phyloP scores from a whole-genome alignment of 2,888 invertebrate genomes.

The Scaptomyza parva region DNA sequence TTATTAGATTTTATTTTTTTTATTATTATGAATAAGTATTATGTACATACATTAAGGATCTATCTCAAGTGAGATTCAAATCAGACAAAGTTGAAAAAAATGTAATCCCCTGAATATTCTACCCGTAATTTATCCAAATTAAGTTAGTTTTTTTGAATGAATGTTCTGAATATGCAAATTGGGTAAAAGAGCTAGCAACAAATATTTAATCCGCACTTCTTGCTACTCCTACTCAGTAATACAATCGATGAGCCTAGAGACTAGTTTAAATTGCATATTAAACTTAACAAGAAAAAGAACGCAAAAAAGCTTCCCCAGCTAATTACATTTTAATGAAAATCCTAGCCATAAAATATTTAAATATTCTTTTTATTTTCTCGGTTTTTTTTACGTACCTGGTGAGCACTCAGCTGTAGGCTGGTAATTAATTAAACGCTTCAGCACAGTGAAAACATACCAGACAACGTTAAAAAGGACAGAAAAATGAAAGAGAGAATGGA shows the following conservation, averaged over 20 bases:
- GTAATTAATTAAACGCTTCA: constrained; percentile 51
- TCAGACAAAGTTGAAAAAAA: no score
- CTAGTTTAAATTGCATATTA: constrained; percentile 6
- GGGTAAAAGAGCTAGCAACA: no score
- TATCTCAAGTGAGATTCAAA: background rate
- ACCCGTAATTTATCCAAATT: background rate
- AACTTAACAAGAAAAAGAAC: background rate
- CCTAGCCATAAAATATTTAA: constrained; percentile 18
- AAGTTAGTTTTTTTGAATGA: background rate
- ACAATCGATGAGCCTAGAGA: background rate
- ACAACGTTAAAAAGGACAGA: background rate
- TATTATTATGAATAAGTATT: background rate
- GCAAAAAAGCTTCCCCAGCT: background rate
- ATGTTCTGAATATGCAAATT: background rate
- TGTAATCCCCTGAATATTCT: background rate
- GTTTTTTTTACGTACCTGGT: constrained; percentile 24
- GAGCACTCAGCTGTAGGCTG: constrained; percentile 8
- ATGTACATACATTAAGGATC: background rate
- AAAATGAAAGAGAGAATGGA: background rate
- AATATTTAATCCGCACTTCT: background rate
- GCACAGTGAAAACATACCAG: constrained; percentile 1
- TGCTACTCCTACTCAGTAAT: background rate
- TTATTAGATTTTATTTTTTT: no score
- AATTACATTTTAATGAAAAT: constrained; percentile 44
- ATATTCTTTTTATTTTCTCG: background rate